Evolutionary conservation across 2,888 invertebrate genomes (phyloP), one percentile per base, ranked within the genome.

Genomic region (Drosophila longiperda): DNA sequence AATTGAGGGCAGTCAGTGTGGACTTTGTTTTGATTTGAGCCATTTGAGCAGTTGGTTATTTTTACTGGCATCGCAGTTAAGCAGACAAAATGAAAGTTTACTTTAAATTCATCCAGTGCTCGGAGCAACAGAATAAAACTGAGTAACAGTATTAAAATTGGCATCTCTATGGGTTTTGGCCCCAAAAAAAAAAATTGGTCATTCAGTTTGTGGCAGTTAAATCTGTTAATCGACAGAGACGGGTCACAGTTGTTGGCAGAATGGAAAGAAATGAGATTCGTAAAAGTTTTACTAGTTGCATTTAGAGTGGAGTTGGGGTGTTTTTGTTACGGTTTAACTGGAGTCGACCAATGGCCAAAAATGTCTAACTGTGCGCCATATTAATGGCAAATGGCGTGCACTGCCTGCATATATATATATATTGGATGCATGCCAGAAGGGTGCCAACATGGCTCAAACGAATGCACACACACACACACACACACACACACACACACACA

Each of bases 201-300:
- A 40, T 71, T 32, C 60, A 45, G 73, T 29, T 74, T 74, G 60
- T 62, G 70, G 70, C 81, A 78, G 75, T 86, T 86, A 83, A 86
- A 83, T 86, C 88, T 86, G 84, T 78, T 80, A 88, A 88, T 85
- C 86, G 83, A 86, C 85, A 85, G 69, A 74, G 86, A 83, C 81
- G 83, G 81, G 81, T 77, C 81, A 65, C 72, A 77, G 83, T 85
- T 83, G 76, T 70, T 57, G 40, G 61, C 34, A 32, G 38, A 78
- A 57, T 23, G 20, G 33, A 78, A 57, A 33, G 20, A 57, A 83
- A 83, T 81, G 73, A 64, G 81, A 83, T 80, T 73, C 73, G 59
- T 54, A 69, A 69, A 71, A 79, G 54, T 83, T 84, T 78, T 80
- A 88, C 88, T 69, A 85, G 88, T 88, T 85, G 83, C 86, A 86